phyloP scores from a whole-genome alignment of 2,113 vertebrate genomes.

The Podarcis muralis region DNA sequence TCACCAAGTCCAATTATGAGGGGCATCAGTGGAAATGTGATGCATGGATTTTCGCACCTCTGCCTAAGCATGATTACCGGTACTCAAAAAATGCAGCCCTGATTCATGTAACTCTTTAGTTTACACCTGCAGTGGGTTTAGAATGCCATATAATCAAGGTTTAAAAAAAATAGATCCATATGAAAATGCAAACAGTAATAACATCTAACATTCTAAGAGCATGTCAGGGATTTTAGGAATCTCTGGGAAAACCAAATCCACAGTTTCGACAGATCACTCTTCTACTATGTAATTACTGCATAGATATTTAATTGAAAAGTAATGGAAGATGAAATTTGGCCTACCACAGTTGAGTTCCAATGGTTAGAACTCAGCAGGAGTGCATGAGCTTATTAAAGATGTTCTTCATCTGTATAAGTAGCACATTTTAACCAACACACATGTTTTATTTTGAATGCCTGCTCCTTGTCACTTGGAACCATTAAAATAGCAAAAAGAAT shows the following conservation, averaged over 20 bases:
- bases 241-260: constrained; percentile 78
- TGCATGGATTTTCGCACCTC: no score
- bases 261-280: constrained; percentile 76
- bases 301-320: constrained; percentile 79
- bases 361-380: constrained; percentile 73
- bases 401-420: constrained; percentile 59
- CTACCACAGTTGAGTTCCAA: constrained; percentile 79
- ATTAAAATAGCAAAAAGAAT: constrained; percentile 22
- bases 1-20: no score
- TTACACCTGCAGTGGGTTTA: constrained; percentile 1
- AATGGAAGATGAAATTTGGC: constrained; percentile 70
- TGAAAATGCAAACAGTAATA: constrained; percentile 52
- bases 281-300: constrained; percentile 80
- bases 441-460: constrained; percentile 46
- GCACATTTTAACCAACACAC: constrained; percentile 51
- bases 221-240: constrained; percentile 59
- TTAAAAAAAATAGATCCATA: constrained; percentile 39
- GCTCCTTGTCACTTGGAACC: constrained; percentile 34
- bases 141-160: constrained; percentile 31
- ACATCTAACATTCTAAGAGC: constrained; percentile 58
- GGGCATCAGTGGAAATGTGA: no score
- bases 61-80: background rate
- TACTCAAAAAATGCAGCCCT: background rate
- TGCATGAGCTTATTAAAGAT: constrained; percentile 71
- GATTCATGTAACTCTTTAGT: background rate